Conservation (phyloP, 2,888 invertebrate genomes). For the Gandaritis pyraliata region DNA sequence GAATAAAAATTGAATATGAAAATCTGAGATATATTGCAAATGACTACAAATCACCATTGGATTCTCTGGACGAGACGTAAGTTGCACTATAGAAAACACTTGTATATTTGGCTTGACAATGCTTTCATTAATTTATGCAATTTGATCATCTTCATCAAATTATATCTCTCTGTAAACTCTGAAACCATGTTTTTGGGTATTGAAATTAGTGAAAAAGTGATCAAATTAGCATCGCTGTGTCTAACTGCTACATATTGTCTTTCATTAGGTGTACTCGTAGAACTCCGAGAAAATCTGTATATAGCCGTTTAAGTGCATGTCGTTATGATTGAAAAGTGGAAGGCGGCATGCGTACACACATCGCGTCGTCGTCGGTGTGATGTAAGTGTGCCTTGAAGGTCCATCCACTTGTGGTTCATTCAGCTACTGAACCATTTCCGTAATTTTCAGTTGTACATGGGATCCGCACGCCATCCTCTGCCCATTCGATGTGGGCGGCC, state of each 20-base stretch:
- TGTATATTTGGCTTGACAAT: neutral
- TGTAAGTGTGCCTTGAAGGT: constrained; percentile 69
- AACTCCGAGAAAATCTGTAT: constrained; percentile 54
- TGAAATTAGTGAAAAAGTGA: constrained; percentile 9
- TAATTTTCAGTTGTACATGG: constrained; percentile 75
- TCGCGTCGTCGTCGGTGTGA: constrained; percentile 59
- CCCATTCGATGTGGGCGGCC: constrained; percentile 79
- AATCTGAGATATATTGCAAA: constrained; percentile 41
- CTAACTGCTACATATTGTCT: constrained; percentile 40
- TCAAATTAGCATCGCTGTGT: constrained; percentile 22
- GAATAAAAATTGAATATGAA: constrained; percentile 27
- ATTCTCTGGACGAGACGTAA: constrained; percentile 69
- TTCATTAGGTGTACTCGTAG: constrained; percentile 56
- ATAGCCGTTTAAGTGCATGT: constrained; percentile 50
- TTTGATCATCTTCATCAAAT: constrained; percentile 17
- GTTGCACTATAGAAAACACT: constrained; percentile 41
- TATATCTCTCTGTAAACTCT: neutral
- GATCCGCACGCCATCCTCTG: constrained; percentile 80
- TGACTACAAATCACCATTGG: constrained; percentile 75
- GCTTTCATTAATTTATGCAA: constrained; percentile 20
- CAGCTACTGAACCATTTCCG: constrained; percentile 14
- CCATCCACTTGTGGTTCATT: constrained; percentile 50
- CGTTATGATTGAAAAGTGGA: constrained; percentile 53
- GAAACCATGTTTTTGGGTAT: neutral
- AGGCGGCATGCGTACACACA: constrained; percentile 64